A percentile compares a stretch with the other conserved stretches of the same genome.
Conservation (phyloP, 1,140 invertebrate genomes). For the Trialeurodes vaporariorum region DNA sequence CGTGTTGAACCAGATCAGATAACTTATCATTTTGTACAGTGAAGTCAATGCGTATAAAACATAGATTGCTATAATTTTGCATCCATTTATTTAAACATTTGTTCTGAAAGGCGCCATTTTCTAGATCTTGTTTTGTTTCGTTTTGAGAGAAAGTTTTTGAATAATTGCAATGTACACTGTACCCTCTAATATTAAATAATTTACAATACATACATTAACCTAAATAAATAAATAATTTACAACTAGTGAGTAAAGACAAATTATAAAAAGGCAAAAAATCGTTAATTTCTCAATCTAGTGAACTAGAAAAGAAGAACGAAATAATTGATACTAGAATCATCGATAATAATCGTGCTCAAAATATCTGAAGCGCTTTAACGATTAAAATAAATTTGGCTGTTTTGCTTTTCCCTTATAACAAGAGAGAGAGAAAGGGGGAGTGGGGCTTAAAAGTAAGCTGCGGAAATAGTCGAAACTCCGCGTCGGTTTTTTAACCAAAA, state of each 20-base stretch:
- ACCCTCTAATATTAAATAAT: background rate
- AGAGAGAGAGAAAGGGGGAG: background rate
- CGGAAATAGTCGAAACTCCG: too few relatives aligned
- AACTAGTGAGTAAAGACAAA: background rate
- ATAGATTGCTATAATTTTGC: too few relatives aligned
- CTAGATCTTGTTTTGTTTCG: too few relatives aligned
- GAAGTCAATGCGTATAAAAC: too few relatives aligned
- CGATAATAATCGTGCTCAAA: background rate
- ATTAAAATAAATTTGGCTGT: background rate
- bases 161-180: background rate
- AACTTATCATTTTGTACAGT: too few relatives aligned
- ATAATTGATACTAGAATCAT: too few relatives aligned
- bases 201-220: background rate
- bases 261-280: background rate
- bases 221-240: background rate
- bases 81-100: too few relatives aligned
- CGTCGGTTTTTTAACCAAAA: too few relatives aligned
- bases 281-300: background rate
- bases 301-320: too few relatives aligned
- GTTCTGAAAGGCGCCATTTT: too few relatives aligned
- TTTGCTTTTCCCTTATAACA: background rate
- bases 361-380: background rate
- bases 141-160: too few relatives aligned
- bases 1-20: too few relatives aligned
- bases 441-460: background rate